A percentile compares a stretch with the other conserved stretches of the same genome.
Evolutionary conservation across 2,113 vertebrate species (phyloP).

Genomic region (Crotophaga sulcirostris): DNA sequence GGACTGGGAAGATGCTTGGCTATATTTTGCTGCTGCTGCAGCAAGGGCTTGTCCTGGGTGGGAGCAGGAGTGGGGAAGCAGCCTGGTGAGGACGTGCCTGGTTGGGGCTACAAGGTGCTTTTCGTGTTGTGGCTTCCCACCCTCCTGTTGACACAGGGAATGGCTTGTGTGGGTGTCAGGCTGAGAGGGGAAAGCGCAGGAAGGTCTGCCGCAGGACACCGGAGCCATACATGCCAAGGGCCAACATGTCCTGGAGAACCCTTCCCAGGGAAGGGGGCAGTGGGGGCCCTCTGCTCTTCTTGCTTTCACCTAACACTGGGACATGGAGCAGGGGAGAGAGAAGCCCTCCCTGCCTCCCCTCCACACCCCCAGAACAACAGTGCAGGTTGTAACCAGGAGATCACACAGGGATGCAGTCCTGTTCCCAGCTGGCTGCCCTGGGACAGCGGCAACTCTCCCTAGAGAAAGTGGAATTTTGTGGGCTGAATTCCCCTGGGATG

Average conservation of each 20-base stretch:
- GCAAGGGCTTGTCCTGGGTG: not conserved
- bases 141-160: not conserved
- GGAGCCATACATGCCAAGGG: not conserved
- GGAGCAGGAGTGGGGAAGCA: not conserved
- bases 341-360: not conserved
- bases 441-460: not conserved
- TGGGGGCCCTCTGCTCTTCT: fast-evolving
- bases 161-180: not conserved
- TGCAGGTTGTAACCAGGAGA: not conserved
- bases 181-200: not conserved
- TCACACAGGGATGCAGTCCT: not conserved
- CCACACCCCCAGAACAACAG: not conserved
- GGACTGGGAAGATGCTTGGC: not conserved
- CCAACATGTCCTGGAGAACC: not conserved
- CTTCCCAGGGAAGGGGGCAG: not conserved
- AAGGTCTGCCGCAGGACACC: not conserved
- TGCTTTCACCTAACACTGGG: not conserved
- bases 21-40: not conserved
- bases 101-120: not conserved
- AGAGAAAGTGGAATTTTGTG: not conserved
- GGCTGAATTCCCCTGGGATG: not conserved
- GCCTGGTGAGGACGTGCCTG: fast-evolving
- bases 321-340: not conserved
- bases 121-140: not conserved
- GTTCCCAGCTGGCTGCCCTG: fast-evolving